Conservation (phyloP, 2,888 invertebrate species). For the Cheilosia impressa region DNA sequence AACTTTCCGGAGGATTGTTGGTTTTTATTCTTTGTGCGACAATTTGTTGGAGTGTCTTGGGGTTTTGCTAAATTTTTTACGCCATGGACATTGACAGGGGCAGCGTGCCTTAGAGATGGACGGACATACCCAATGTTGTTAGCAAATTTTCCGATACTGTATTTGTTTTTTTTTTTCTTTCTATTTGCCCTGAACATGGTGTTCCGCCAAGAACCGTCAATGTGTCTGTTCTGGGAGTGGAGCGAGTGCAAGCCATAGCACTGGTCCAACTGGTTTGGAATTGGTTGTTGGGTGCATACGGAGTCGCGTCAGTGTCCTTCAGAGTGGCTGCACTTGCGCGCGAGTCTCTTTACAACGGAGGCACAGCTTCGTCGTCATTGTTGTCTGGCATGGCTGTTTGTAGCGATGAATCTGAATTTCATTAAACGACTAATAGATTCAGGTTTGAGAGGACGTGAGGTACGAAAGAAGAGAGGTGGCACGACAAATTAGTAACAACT, state of each 20-base stretch:
- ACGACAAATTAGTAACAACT: no score
- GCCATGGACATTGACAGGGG: constrained; percentile 48
- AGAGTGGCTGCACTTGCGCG: constrained; percentile 55
- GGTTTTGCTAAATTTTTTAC: constrained; percentile 24
- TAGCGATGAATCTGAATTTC: constrained; percentile 40
- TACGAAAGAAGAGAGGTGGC: neutral
- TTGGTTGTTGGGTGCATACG: neutral
- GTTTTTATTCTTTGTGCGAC: constrained; percentile 9
- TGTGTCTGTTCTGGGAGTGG: constrained; percentile 43
- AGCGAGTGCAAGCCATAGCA: constrained; percentile 15
- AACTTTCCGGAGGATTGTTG: constrained; percentile 46
- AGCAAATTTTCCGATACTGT: constrained; percentile 11
- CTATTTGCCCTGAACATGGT: neutral
- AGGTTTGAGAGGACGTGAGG: neutral
- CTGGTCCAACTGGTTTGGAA: constrained; percentile 61
- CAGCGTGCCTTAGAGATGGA: constrained; percentile 25
- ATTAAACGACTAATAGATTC: constrained; percentile 17
- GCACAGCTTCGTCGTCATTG: constrained; percentile 31
- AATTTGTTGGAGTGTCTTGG: constrained; percentile 67
- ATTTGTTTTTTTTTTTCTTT: neutral
- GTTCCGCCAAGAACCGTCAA: constrained; percentile 42
- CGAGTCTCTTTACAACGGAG: neutral
- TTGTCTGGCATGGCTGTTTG: constrained; percentile 23
- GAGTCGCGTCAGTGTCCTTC: constrained; percentile 55
- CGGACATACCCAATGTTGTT: constrained; percentile 38